Percentiles rank a stretch among this genome's conserved stretches.
Evolutionary conservation across 2,113 vertebrate genomes (phyloP).

Genomic region (Apodemus speciosus): DNA sequence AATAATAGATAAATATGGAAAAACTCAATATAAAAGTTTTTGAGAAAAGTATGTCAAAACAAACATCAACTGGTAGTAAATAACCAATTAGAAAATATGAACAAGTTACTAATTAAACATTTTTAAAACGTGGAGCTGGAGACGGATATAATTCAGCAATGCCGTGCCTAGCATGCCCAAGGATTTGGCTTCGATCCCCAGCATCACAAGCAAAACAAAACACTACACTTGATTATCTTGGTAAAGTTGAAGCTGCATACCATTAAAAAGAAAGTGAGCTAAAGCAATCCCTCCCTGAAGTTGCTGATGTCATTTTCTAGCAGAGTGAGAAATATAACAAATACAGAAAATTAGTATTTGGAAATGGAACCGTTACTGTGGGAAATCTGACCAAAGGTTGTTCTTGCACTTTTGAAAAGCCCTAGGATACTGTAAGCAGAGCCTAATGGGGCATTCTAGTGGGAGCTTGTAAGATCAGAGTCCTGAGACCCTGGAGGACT

Average conservation of each 20-base stretch:
- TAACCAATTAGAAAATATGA: neutral
- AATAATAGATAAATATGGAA: neutral
- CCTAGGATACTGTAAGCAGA: neutral
- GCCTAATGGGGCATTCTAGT: neutral
- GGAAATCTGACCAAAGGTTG: neutral
- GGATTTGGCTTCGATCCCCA: neutral
- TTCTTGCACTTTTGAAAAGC: neutral
- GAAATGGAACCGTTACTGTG: neutral
- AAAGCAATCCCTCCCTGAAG: neutral
- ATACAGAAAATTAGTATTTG: neutral
- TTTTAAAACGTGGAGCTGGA: neutral
- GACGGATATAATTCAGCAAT: neutral
- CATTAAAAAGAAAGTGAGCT: neutral
- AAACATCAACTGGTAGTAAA: neutral
- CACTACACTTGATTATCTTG: neutral
- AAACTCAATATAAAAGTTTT: neutral
- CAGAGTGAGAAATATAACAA: neutral
- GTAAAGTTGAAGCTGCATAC: neutral
- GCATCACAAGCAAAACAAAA: neutral
- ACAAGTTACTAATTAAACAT: neutral
- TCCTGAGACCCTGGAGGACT: neutral
- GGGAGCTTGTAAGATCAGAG: neutral
- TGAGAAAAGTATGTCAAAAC: neutral
- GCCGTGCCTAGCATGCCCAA: neutral
- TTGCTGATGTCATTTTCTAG: neutral